These are phyloP conservation scores for Leucoptera coffeella DNA, from an alignment of 2,888 invertebrate genomes.

Conservation along the genomic window DNA sequence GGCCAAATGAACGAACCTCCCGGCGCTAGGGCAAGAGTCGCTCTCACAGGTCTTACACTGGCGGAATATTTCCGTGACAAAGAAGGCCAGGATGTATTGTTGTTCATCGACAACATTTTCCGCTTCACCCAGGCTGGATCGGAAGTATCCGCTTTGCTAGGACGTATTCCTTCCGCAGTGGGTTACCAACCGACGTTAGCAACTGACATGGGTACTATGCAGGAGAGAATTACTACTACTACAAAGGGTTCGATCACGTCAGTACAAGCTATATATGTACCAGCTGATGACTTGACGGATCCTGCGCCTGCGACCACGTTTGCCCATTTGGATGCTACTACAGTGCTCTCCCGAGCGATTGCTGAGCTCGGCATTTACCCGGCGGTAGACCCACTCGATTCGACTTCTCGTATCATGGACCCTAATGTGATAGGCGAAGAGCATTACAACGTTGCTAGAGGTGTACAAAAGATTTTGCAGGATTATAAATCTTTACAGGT, in stretches of 20 bases:
- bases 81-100: constrained; percentile 90
- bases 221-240: constrained; percentile 93
- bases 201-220: constrained; percentile 97
- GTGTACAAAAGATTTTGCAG: constrained; percentile 89
- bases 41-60: constrained; percentile 86
- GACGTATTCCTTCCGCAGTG: constrained; percentile 94
- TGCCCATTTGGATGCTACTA: constrained; percentile 94
- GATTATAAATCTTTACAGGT: constrained; percentile 67
- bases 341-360: constrained; percentile 88
- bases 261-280: constrained; percentile 93
- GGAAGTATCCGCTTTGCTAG: constrained; percentile 84
- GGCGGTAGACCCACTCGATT: constrained; percentile 92
- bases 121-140: constrained; percentile 90
- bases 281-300: constrained; percentile 94
- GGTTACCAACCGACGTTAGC: constrained; percentile 95
- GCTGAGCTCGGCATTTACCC: constrained; percentile 92
- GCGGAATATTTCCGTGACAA: constrained; percentile 94
- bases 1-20: constrained; percentile 98
- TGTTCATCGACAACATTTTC: constrained; percentile 97
- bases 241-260: constrained; percentile 94
- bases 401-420: constrained; percentile 91
- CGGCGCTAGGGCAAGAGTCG: constrained; percentile 91
- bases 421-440: constrained; percentile 85
- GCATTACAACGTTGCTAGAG: constrained; percentile 86
- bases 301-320: constrained; percentile 95